Evolutionary conservation across 2,113 vertebrate genomes (phyloP), one percentile per base, ranked within the genome.

Genomic region (Lophius piscatorius): DNA sequence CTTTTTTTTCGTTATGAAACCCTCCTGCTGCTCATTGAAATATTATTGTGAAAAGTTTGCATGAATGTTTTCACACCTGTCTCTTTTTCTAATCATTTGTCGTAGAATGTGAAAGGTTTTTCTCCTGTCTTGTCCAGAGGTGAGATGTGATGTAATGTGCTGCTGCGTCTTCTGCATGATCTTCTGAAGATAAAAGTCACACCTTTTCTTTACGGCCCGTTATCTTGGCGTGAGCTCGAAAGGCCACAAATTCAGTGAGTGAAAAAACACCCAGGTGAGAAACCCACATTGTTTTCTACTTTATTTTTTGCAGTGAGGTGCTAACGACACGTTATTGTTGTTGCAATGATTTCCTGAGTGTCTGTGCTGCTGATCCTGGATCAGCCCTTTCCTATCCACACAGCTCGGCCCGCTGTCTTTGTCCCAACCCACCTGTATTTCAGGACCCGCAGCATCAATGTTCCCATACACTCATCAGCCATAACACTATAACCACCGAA

Each of bases 101-200:
- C n/a, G n/a, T n/a, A n/a, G n/a, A n/a, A 31, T 14, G 22, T 14
- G 21, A 12, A 18, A 16, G 40, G 8, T 26, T 18, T 14, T 33
- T 42, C 33, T 6, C 23, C 6, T 29, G 1, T 16, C 23, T 7
- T 29, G 1, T 16, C 17, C 42, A 5, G 14, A 35, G 24, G 0
- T 50, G 47, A 66, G 52, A 73, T 58, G 24, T 66, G 55, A 73
- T 26, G 28, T 63, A n/a, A n/a, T 10, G 34, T 58, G 24, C 8
- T 67, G 28, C 70, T 2, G 0, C 17, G 17, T 61, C 2, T 66
- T 46, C 56, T 61, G 63, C 24, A 3, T 38, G 18, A 31, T 23
- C 56, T 78, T 83, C 50, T 64, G 5, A 4, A 57, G 76, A 85
- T n/a, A n/a, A 84, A 80, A 58, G 0, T 57, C 74, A 83, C 82